A percentile compares a stretch with the other conserved stretches of the same genome.
Evolutionary conservation across 2,113 vertebrate genomes (phyloP).

Genomic region (Urocynchramus pylzowi): DNA sequence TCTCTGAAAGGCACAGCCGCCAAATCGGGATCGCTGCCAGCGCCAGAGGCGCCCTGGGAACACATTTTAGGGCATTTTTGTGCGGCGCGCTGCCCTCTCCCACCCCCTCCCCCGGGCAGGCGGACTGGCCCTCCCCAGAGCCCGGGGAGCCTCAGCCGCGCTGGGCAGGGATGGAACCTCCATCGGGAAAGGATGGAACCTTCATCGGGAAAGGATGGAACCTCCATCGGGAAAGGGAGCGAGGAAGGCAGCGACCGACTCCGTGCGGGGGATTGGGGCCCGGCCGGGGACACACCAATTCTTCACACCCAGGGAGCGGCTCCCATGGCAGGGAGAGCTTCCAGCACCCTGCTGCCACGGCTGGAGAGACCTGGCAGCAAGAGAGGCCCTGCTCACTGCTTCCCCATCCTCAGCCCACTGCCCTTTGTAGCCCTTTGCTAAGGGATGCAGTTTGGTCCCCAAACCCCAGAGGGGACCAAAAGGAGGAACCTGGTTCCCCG

Average conservation of each 20-base stretch:
- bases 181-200: background rate
- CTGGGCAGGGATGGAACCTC: background rate
- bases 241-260: background rate
- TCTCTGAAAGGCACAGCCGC: rapidly evolving
- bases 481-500: background rate
- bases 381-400: rapidly evolving
- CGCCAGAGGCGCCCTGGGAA: rapidly evolving
- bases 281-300: background rate
- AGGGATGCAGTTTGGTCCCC: background rate
- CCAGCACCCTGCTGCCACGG: rapidly evolving
- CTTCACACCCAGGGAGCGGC: rapidly evolving
- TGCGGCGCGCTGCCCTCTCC: background rate
- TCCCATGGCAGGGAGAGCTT: background rate
- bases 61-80: background rate
- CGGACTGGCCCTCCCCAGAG: background rate
- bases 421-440: rapidly evolving
- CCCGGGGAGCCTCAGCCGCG: rapidly evolving
- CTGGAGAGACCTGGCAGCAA: rapidly evolving
- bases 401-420: background rate
- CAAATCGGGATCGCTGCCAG: rapidly evolving
- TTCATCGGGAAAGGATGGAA: background rate
- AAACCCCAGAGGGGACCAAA: background rate
- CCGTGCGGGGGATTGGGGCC: rapidly evolving
- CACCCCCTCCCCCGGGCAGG: background rate
- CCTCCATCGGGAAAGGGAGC: background rate